These are phyloP conservation scores for Choristoneura fumiferana DNA, from an alignment of 1,140 invertebrate genomes.

Conservation along the genomic window DNA sequence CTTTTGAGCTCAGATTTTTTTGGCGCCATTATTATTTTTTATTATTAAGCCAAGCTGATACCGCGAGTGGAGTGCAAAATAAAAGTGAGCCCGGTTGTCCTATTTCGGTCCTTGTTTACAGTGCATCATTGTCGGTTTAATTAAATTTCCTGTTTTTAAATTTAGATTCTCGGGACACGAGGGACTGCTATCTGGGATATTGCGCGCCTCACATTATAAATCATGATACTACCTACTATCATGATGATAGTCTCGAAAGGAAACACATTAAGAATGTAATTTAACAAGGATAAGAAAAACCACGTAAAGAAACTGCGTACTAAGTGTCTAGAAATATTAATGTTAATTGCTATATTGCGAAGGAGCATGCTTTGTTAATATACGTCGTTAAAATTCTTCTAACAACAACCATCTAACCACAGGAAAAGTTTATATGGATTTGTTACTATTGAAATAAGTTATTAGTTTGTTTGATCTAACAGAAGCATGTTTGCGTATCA, in stretches of 20 bases:
- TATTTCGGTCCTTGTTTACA: constrained; percentile 72
- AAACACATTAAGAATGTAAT: background rate
- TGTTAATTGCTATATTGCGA: constrained; percentile 11
- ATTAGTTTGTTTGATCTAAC: constrained; percentile 1
- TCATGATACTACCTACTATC: too few relatives aligned
- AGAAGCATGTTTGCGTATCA: constrained; percentile 3
- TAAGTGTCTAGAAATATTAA: constrained; percentile 4
- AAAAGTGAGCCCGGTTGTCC: constrained; percentile 60
- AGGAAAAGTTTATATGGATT: background rate
- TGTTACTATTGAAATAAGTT: constrained; percentile 8
- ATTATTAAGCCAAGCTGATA: constrained; percentile 29
- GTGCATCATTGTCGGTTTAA: constrained; percentile 66
- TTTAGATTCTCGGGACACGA: constrained; percentile 54
- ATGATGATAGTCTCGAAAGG: too few relatives aligned
- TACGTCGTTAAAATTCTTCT: too few relatives aligned
- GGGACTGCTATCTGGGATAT: constrained; percentile 15
- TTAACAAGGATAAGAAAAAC: too few relatives aligned
- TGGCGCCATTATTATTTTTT: constrained; percentile 44
- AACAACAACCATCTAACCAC: too few relatives aligned
- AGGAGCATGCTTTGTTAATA: constrained; percentile 5
- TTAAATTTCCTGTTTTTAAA: constrained; percentile 76
- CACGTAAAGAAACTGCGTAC: background rate
- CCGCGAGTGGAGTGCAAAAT: constrained; percentile 41
- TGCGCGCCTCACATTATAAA: constrained; percentile 1
- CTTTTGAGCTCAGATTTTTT: constrained; percentile 45